Evolutionary conservation across 2,113 vertebrate genomes (phyloP), one percentile per base, ranked within the genome.

Genomic region (Psilopsiagon aurifrons): DNA sequence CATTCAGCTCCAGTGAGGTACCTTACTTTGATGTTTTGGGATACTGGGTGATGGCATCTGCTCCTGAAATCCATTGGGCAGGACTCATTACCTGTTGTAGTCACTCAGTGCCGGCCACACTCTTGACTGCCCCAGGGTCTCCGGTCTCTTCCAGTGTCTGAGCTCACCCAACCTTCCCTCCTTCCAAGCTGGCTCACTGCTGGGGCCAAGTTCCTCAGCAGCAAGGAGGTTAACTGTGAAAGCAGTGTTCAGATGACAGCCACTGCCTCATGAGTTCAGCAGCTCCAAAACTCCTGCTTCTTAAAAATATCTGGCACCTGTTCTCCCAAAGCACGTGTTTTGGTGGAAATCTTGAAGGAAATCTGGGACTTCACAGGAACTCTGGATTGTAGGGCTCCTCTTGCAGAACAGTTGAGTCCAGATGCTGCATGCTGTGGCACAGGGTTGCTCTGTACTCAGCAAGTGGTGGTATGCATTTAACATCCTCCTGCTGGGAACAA

Each of bases 101-200:
- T 47, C 60, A 62, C 41, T 47, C 31, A 12, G 1, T 44, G 80
- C 18, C 68, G 90, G 52, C n/a, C 67, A 71, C 18, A 4, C 13
- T 78, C 35, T 15, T 35, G 54, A 22, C 27, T 66, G 62, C 19
- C 43, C 12, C 28, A 37, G n/a, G 46, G 62, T 18, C 41, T 92
- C 69, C 0, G 0, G 4, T 74, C 19, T 24, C 29, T 86, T 60
- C 67, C 79, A 71, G 0, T 1, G 9, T 41, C 66, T 83, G 46
- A 83, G 62, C 46, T 76, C 66, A 20, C 55, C 54, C 39, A 81
- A 0, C 6, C 27, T 64, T 54, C 19, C 23, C 27, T 14, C 17
- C 49, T 64, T 13, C 29, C 70, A 35, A 35, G 24, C 41, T 71
- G 60, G 29, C n/a, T 87, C 52, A 63, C 23, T 2, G 1, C 1